Percentiles rank a stretch among this genome's conserved stretches.
Evolutionary conservation across 2,888 invertebrate genomes (phyloP).

Genomic region (Mylabris sibirica): DNA sequence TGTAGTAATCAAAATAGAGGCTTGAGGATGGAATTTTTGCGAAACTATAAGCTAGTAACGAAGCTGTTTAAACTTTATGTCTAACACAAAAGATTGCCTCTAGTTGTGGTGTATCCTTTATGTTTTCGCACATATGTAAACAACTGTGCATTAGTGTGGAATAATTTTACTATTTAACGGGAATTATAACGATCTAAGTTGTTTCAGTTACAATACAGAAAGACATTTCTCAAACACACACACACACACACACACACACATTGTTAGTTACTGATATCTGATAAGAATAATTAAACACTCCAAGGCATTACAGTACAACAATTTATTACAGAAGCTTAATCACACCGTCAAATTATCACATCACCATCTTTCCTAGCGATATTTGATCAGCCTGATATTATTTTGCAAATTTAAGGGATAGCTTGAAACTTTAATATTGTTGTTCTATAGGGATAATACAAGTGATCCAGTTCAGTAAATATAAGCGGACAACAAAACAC

Average conservation of each 20-base stretch:
- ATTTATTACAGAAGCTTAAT: slow-evolving; percentile 4
- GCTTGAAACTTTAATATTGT: background rate
- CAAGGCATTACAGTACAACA: background rate
- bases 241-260: no score
- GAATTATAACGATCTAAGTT: no score
- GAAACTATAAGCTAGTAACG: no score
- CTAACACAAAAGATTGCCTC: no score
- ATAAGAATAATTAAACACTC: background rate
- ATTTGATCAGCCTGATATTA: background rate
- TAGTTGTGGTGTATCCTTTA: no score
- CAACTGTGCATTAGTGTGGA: no score
- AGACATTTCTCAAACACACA: background rate
- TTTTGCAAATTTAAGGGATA: slow-evolving; percentile 4
- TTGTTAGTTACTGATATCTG: background rate
- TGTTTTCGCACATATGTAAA: no score
- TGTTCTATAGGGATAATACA: background rate
- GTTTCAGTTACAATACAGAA: background rate
- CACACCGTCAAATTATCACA: slow-evolving; percentile 1
- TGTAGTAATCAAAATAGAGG: no score
- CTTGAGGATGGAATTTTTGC: background rate
- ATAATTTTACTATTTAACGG: no score
- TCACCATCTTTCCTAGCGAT: background rate
- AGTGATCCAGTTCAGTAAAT: background rate
- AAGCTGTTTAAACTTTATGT: no score
- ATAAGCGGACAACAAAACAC: background rate